Percentiles rank a stretch among this genome's conserved stretches.
Evolutionary conservation across 1,140 invertebrate species (phyloP).

Genomic region (Eciton burchellii): DNA sequence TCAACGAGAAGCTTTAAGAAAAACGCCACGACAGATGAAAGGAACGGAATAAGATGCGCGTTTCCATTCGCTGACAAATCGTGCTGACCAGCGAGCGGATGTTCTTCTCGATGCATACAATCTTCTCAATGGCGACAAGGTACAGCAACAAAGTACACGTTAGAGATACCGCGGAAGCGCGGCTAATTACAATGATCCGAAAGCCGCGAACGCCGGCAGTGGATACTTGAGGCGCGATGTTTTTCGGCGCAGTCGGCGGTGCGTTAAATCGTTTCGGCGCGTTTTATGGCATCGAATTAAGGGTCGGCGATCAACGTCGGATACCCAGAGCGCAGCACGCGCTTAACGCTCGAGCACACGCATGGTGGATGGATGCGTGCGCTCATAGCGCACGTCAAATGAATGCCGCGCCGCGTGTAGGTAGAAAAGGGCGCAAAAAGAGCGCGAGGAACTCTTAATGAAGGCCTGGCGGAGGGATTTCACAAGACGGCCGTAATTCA

Average conservation of each 20-base stretch:
- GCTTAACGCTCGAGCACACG: background rate
- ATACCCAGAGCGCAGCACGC: background rate
- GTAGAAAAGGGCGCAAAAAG: background rate
- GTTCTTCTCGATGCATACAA: background rate
- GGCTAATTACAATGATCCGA: slow-evolving; percentile 51
- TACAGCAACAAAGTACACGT: slow-evolving; percentile 33
- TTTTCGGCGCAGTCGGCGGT: slow-evolving; percentile 38
- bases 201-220: slow-evolving; percentile 32
- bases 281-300: slow-evolving; percentile 54
- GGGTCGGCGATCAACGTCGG: slow-evolving; percentile 47
- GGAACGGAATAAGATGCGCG: no score
- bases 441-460: slow-evolving; percentile 29
- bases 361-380: slow-evolving; percentile 22
- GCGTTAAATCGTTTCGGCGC: slow-evolving; percentile 36
- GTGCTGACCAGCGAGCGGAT: background rate
- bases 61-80: background rate
- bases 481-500: slow-evolving; percentile 34
- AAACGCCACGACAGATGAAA: no score
- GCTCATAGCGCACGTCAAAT: slow-evolving; percentile 45
- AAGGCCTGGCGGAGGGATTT: slow-evolving; percentile 51
- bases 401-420: background rate
- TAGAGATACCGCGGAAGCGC: background rate
- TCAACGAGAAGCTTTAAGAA: no score
- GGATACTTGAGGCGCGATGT: slow-evolving; percentile 44
- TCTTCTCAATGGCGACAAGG: slow-evolving; percentile 19